A percentile compares a stretch with the other conserved stretches of the same genome.
These are phyloP conservation scores for Epinephelus cyanopodus DNA, from an alignment of 2,113 vertebrate species.

Conservation along the genomic window DNA sequence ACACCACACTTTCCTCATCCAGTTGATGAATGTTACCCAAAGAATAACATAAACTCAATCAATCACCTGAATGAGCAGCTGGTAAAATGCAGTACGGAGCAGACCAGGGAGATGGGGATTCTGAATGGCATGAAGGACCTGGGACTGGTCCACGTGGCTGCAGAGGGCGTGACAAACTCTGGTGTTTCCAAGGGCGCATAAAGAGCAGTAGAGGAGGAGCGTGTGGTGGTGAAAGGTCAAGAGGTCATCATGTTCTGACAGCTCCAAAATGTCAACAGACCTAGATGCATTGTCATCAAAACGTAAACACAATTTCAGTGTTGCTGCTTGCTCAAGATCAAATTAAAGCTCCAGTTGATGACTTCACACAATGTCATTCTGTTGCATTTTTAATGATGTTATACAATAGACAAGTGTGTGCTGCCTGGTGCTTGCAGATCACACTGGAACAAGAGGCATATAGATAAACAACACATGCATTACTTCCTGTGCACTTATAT, in stretches of 20 bases:
- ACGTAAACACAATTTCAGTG: neutral
- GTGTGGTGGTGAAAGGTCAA: constrained; percentile 93
- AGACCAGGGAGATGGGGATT: constrained; percentile 90
- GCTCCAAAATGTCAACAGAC: constrained; percentile 93
- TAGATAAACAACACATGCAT: neutral
- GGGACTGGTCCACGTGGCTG: constrained; percentile 94
- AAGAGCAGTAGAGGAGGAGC: constrained; percentile 92
- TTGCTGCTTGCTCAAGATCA: neutral
- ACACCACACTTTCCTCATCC: neutral
- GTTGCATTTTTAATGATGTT: neutral
- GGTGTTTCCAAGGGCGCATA: constrained; percentile 93
- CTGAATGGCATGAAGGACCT: constrained; percentile 92
- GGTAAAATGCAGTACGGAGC: constrained; percentile 91
- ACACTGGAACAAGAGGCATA: neutral
- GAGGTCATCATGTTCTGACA: constrained; percentile 91
- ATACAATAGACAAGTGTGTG: neutral
- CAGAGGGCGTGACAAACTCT: constrained; percentile 93
- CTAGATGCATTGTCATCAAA: constrained; percentile 72
- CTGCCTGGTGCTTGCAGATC: neutral
- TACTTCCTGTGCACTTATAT: neutral
- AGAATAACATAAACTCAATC: neutral
- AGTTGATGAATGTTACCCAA: neutral
- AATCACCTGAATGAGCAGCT: constrained; percentile 88
- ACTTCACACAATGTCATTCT: neutral
- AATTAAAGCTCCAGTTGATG: neutral